These are phyloP conservation scores for Metopia argyrocephala DNA, from an alignment of 2,888 invertebrate genomes.

Conservation along the genomic window DNA sequence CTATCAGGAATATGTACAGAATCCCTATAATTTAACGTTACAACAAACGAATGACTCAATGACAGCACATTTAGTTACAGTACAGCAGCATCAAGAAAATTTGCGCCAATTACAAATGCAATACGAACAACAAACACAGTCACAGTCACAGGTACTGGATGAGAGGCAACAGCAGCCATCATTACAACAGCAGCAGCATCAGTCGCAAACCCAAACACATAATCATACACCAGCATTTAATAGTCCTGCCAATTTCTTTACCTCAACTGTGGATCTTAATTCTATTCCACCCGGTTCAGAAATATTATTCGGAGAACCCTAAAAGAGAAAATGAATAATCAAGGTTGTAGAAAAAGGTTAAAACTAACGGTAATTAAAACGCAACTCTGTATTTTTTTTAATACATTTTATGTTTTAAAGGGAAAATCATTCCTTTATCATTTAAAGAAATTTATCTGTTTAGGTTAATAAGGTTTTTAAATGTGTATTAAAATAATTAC, in stretches of 20 bases:
- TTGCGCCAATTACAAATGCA: conserved; percentile 68
- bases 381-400: no score
- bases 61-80: conserved; percentile 16
- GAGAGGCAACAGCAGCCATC: conserved; percentile 27
- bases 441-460: no score
- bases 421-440: no score
- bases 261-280: conserved; percentile 79
- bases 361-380: no score
- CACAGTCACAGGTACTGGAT: conserved; percentile 67
- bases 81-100: conserved; percentile 56
- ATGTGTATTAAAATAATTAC: no score
- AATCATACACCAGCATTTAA: conserved; percentile 61
- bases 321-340: conserved; percentile 38
- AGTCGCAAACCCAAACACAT: conserved; percentile 76
- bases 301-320: conserved; percentile 80
- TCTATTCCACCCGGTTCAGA: conserved; percentile 82
- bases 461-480: no score
- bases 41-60: conserved; percentile 70
- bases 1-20: conserved; percentile 77
- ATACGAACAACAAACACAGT: conserved; percentile 71
- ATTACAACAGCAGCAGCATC: conserved; percentile 42
- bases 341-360: not conserved
- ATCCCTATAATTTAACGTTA: conserved; percentile 78
- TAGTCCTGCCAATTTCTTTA: conserved; percentile 83
- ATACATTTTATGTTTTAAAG: no score